Evolutionary conservation across 2,113 vertebrate genomes (phyloP), one percentile per base, ranked within the genome.

Genomic region (Typhlomys cinereus): DNA sequence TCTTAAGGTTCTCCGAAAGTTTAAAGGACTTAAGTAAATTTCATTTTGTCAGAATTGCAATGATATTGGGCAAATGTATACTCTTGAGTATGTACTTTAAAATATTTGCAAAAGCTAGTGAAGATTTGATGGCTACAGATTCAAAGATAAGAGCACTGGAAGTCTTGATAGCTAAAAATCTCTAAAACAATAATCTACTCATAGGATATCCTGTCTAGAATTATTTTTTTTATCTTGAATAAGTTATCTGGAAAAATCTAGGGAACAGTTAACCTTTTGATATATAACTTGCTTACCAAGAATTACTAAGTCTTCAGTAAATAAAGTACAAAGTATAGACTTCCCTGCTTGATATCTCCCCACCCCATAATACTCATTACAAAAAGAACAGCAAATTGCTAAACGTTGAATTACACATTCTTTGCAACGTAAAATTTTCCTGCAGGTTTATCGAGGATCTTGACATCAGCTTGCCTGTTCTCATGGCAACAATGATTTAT

Each of bases 181-280:
- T 83, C 80, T 39, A 54, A 73, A 67, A 46, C 52, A 92, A 54
- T 25, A 48, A 66, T 36, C 67, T 41, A 64, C 4, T 10, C 4
- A 66, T 0, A 85, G 11, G 4, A 90, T 10, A 5, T 18, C 70
- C 20, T 9, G 31, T 10, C 67, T 31, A 39, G 12, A 88, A 85
- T 15, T 69, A 14, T 84, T n/a, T n/a, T n/a, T n/a, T 91, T 86
- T 50, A 85, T 46, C 25, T 76, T 93, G 25, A 95, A 81, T 59
- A 61, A 57, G 39, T 8, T 92, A 12, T 66, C n/a, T 80, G 15
- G 23, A 85, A 89, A 59, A 91, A 76, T 34, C 41, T 27, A 76
- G 23, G 21, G 14, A 11, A 86, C 27, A 81, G 73, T 78, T 34
- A 86, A 44, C 52, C 39, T 89, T 11, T 41, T 39, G 66, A 87